Percentiles rank a stretch among this genome's conserved stretches.
Conservation (phyloP, 2,797 vertebrate species). For the Acrossocheilus wenchowensis region DNA sequence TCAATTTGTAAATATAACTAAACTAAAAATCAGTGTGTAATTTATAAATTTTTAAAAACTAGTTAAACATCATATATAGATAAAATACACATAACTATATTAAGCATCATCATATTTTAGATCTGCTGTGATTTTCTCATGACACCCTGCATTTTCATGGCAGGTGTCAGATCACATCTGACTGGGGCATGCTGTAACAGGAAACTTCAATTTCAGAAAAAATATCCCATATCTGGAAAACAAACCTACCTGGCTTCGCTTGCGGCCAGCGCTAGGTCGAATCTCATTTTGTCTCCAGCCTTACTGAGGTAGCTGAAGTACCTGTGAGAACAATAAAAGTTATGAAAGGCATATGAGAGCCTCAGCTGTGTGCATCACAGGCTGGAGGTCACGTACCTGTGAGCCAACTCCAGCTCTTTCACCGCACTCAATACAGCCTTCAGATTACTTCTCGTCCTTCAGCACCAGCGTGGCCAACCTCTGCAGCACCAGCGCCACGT, state of each 20-base stretch:
- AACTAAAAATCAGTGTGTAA: not conserved
- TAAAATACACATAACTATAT: not conserved
- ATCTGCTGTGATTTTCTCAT: not conserved
- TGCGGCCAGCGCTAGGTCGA: slow-evolving; percentile 94
- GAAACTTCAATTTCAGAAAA: not conserved
- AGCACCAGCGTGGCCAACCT: slow-evolving; percentile 95
- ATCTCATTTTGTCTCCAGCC: slow-evolving; percentile 99
- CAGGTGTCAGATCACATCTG: not conserved
- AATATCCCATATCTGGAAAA: not conserved
- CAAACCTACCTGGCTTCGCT: slow-evolving; percentile 92
- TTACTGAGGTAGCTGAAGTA: slow-evolving; percentile 99
- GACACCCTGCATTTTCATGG: not conserved
- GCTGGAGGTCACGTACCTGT: slow-evolving; percentile 78
- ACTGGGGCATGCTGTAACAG: not conserved
- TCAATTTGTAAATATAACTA: not conserved
- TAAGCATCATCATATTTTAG: not conserved
- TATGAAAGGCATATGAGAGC: not conserved
- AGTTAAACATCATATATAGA: too few species aligned
- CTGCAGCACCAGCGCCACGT: slow-evolving; percentile 97
- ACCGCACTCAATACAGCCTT: slow-evolving; percentile 98
- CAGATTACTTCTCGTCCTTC: slow-evolving; percentile 98
- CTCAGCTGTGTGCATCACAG: not conserved
- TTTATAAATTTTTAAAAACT: not conserved
- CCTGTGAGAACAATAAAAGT: slow-evolving; percentile 71
- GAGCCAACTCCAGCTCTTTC: slow-evolving; percentile 96